Evolutionary conservation across 2,888 invertebrate genomes (phyloP), one percentile per base, ranked within the genome.

Genomic region (Orgyia antiqua): DNA sequence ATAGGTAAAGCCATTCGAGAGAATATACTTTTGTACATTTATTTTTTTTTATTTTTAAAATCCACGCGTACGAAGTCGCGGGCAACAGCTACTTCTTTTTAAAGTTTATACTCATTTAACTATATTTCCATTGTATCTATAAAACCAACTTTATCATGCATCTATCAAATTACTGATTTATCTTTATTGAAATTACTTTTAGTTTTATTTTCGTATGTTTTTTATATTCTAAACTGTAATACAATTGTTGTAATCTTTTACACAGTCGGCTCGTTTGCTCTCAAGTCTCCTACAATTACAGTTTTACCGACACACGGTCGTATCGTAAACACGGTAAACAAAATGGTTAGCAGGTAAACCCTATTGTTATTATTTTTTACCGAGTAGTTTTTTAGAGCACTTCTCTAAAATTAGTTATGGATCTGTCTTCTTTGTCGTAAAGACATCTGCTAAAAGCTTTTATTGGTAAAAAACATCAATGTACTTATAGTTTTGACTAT

Each of bases 231-330:
- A n/a, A n/a, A n/a, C n/a, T n/a, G n/a, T n/a, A n/a, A n/a, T n/a
- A n/a, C n/a, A n/a, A n/a, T n/a, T n/a, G n/a, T n/a, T n/a, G 15
- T 4, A 4, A 15, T 15, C 15, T 15, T 15, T 15, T 15, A 15
- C 15, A 15, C 4, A 4, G 69, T 58, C 77, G 78, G 77, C 42
- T 28, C 64, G 66, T 77, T 79, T 80, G 4, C 6, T 15, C 6
- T 15, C 6, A 15, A 80, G 82, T 78, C 73, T 68, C 63, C 60
- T 68, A 71, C 80, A 82, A 82, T 82, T 80, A 80, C 74, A 65
- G 68, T 73, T 82, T 79, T 73, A 79, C 70, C 65, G 70, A 70
- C 61, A 66, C n/a, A n/a, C n/a, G n/a, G n/a, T n/a, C n/a, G n/a
- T n/a, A n/a, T 71, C 72, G 70, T 80, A 78, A 83, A 80, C 65